phyloP scores from a whole-genome alignment of 1,140 invertebrate genomes.

The Heterodera carotae region DNA sequence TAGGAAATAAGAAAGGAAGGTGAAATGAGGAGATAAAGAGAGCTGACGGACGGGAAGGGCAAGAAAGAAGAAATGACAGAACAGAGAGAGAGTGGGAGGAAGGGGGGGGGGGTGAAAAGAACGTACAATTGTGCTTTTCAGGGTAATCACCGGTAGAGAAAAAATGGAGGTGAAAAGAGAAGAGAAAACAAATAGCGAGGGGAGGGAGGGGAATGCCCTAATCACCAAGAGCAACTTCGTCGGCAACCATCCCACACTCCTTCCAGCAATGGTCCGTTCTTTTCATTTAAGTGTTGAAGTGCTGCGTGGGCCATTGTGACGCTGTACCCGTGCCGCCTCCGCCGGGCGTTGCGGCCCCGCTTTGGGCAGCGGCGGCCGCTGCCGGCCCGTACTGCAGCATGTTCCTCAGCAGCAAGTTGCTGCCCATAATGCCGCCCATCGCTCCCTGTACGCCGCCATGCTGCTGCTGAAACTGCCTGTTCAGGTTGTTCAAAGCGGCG shows the following conservation, averaged over 20 bases:
- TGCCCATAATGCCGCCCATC: not conserved
- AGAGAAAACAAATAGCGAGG: not conserved
- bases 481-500: conserved; percentile 23
- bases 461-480: conserved; percentile 25
- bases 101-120: too few relatives aligned
- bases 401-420: conserved; percentile 21
- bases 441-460: not conserved
- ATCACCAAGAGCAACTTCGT: too few relatives aligned
- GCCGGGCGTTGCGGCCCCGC: not conserved
- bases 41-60: too few relatives aligned
- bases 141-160: not conserved
- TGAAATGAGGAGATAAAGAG: not conserved
- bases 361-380: conserved; percentile 23
- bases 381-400: conserved; percentile 26
- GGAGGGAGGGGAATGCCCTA: not conserved
- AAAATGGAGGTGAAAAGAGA: not conserved
- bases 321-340: conserved; percentile 27
- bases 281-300: not conserved
- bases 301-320: conserved; percentile 14
- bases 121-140: not conserved
- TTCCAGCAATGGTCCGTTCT: not conserved
- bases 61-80: too few relatives aligned
- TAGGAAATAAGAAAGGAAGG: too few relatives aligned
- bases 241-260: too few relatives aligned
- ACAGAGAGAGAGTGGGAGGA: not conserved